Evolutionary conservation across 1,140 invertebrate genomes (phyloP).

Genomic region (Dendroctonus valens): DNA sequence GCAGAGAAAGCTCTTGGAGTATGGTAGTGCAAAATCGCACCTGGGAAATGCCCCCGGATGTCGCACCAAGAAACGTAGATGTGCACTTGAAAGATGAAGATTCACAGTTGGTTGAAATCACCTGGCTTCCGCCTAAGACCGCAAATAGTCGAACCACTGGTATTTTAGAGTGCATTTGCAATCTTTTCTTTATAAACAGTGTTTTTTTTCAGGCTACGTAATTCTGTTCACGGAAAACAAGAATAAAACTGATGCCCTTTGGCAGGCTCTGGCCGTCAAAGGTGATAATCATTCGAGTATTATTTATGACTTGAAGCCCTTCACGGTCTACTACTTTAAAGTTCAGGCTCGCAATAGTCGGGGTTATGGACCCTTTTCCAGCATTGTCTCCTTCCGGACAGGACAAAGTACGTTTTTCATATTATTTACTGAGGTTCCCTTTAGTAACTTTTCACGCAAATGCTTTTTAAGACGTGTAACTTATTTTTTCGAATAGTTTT

Average conservation of each 20-base stretch:
- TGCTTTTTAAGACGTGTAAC: not conserved
- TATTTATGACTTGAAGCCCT: conserved; percentile 75
- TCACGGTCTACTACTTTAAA: conserved; percentile 92
- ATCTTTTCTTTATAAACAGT: not conserved
- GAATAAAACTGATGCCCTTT: conserved; percentile 73
- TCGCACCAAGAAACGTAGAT: conserved; percentile 78
- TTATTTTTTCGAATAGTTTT: conserved; percentile 4
- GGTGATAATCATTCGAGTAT: conserved; percentile 82
- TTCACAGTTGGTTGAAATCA: conserved; percentile 69
- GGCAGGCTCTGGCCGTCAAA: conserved; percentile 80
- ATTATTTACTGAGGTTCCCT: conserved; percentile 1
- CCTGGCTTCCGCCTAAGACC: conserved; percentile 85
- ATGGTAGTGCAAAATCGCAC: conserved; percentile 91
- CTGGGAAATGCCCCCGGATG: conserved; percentile 72
- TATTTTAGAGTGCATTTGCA: not conserved
- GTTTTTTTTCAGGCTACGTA: conserved; percentile 67
- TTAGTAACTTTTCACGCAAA: not conserved
- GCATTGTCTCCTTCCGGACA: conserved; percentile 76
- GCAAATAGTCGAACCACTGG: conserved; percentile 40
- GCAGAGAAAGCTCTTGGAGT: conserved; percentile 86
- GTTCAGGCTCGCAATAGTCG: conserved; percentile 87
- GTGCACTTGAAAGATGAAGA: conserved; percentile 69
- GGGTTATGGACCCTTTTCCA: conserved; percentile 84
- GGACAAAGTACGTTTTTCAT: conserved; percentile 58
- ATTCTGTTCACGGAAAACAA: conserved; percentile 89